Percentiles rank a stretch among this genome's conserved stretches.
phyloP scores from a whole-genome alignment of 2,888 invertebrate species.

The Macropis europaea region DNA sequence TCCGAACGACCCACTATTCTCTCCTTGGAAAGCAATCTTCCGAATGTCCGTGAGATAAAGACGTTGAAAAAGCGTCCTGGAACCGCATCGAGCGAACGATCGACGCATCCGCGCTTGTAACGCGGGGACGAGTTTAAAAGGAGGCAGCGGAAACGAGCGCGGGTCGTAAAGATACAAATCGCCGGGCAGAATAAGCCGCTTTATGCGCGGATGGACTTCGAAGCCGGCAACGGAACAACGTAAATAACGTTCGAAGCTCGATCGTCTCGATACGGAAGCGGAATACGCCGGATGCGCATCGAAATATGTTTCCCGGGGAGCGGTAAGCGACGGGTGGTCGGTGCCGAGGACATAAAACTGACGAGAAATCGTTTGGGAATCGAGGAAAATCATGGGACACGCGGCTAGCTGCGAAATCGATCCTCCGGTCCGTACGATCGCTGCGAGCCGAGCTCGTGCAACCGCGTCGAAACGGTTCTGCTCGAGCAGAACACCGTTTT shows the following conservation, averaged over 20 bases:
- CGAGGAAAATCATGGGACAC: neutral
- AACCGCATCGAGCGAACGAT: no score
- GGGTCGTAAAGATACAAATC: conserved; percentile 36
- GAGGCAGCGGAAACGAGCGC: neutral
- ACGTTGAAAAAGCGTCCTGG: no score
- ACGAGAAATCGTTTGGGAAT: neutral
- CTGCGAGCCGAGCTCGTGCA: conserved; percentile 35
- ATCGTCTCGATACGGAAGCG: neutral
- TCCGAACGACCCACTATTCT: no score
- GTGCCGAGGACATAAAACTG: neutral
- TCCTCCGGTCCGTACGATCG: conserved; percentile 4
- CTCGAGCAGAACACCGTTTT: conserved; percentile 41
- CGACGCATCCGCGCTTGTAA: no score
- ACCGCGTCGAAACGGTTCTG: conserved; percentile 43
- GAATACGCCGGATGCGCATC: neutral
- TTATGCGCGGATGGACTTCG: neutral
- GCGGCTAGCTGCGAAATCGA: no score
- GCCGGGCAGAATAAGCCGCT: conserved; percentile 23
- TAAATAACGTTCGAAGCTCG: conserved; percentile 13
- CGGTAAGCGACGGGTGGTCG: neutral
- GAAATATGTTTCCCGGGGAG: conserved; percentile 5
- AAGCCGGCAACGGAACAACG: neutral
- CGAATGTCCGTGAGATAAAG: no score
- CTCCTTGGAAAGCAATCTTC: no score
- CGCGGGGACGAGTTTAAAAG: no score